These are phyloP conservation scores for Diceros bicornis DNA, from an alignment of 2,797 vertebrate genomes.

Conservation along the genomic window DNA sequence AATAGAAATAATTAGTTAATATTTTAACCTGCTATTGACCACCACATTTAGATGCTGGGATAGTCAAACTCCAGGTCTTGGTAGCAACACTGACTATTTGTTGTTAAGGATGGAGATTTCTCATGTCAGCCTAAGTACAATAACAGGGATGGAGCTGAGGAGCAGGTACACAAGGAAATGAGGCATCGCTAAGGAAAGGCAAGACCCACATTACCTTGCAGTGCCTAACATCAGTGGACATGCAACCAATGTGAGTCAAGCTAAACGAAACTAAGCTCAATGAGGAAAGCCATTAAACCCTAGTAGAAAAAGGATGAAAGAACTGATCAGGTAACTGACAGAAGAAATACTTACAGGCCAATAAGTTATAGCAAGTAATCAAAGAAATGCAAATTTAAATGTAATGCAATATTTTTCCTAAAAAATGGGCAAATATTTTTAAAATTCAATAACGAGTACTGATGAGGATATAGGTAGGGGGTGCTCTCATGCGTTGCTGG, in stretches of 20 bases:
- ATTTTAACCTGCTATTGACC: slow-evolving; percentile 49
- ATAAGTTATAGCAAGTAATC: not conserved
- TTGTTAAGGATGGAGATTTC: not conserved
- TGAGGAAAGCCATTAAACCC: not conserved
- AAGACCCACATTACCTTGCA: not conserved
- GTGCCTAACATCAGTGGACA: not conserved
- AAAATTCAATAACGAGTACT: not conserved
- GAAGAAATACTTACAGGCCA: slow-evolving; percentile 30
- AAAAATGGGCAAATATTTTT: not conserved
- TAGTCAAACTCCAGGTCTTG: not conserved
- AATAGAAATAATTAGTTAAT: not conserved
- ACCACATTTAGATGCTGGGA: not conserved
- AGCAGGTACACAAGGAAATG: not conserved
- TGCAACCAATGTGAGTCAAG: not conserved
- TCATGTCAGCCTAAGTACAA: not conserved
- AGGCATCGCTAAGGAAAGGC: not conserved
- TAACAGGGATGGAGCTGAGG: not conserved
- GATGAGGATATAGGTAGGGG: not conserved
- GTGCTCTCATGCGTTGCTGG: not conserved
- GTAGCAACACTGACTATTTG: not conserved
- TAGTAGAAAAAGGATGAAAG: slow-evolving; percentile 12
- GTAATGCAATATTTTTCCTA: not conserved
- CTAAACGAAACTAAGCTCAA: not conserved
- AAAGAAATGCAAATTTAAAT: slow-evolving; percentile 62
- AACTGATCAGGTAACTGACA: not conserved